Evolutionary conservation across 2,113 vertebrate genomes (phyloP), one percentile per base, ranked within the genome.

Genomic region (Clupea harengus): DNA sequence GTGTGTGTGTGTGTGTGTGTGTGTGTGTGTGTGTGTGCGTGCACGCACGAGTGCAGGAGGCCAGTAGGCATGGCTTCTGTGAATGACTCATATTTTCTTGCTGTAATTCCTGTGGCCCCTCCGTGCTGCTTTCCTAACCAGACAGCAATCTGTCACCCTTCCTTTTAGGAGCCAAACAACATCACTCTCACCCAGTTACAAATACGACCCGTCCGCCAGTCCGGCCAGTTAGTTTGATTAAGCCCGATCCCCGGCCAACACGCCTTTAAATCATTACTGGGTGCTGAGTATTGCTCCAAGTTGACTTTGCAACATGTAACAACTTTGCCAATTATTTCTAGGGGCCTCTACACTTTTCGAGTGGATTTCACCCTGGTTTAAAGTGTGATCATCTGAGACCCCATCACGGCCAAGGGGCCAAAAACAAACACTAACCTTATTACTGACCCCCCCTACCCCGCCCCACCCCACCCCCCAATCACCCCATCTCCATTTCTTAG

Each of bases 31-130:
- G 81, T 82, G 47, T 82, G 64, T 57, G 47, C 13, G 45, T 81
- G 47, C n/a, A 45, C 22, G 52, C 13, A 46, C 64, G 52, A 49
- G 81, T 86, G 81, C 75, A n/a, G 47, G 85, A 83, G 64, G 78
- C 28, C 82, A 67, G 46, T 39, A 83, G 87, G 83, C 54, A 83
- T 80, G 64, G 82, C 45, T 85, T 85, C 81, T 67, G 83, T 80
- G 46, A 83, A 82, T 91, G 87, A 90, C 84, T 88, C 88, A 90
- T 86, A 85, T 89, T 89, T 91, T 90, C 88, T 90, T 60, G 64
- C 52, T 54, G 85, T 86, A 87, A 87, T 86, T 88, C 72, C 85
- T 83, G 47, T 47, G 60, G 85, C 86, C 83, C 84, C 78, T 67
- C 46, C 13, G 11, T 17, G 46, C 45, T 75, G 83, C 81, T 83